These are phyloP conservation scores for Andrena chrysosceles DNA, from an alignment of 2,888 invertebrate genomes.

Conservation along the genomic window DNA sequence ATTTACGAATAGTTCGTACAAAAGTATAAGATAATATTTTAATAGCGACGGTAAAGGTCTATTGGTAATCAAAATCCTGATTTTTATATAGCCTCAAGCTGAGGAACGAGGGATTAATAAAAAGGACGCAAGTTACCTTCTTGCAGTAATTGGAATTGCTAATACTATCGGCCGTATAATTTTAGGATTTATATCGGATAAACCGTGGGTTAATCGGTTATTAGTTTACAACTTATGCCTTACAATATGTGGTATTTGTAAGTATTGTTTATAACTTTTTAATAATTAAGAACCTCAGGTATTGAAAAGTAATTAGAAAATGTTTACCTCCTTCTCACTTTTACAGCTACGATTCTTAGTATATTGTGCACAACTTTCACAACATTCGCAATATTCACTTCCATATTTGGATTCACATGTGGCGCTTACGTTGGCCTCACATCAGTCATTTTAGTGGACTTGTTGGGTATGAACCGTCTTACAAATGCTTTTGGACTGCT, in stretches of 20 bases:
- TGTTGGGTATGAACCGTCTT: constrained; percentile 95
- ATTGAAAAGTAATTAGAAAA: background rate
- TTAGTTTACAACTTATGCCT: constrained; percentile 95
- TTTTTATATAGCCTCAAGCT: constrained; percentile 87
- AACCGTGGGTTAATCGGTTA: constrained; percentile 96
- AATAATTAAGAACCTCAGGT: background rate
- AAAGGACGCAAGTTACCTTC: constrained; percentile 89
- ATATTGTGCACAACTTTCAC: constrained; percentile 91
- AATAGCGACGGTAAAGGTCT: background rate
- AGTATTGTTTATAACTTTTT: constrained; percentile 81
- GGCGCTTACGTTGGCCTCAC: constrained; percentile 99
- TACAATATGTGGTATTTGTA: constrained; percentile 94
- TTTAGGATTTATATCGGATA: constrained; percentile 94
- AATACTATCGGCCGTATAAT: constrained; percentile 96
- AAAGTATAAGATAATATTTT: background rate
- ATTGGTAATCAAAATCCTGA: constrained; percentile 7
- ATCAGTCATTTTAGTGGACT: constrained; percentile 97
- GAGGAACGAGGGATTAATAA: constrained; percentile 85
- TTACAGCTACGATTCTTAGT: constrained; percentile 92
- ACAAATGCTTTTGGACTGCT: constrained; percentile 98
- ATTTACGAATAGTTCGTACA: background rate
- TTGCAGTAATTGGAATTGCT: constrained; percentile 93
- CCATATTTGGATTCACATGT: constrained; percentile 94
- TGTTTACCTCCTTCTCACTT: background rate
- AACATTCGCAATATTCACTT: constrained; percentile 91